Evolutionary conservation across 1,140 invertebrate species (phyloP).

Genomic region (Macrotrachela quadricornifera): DNA sequence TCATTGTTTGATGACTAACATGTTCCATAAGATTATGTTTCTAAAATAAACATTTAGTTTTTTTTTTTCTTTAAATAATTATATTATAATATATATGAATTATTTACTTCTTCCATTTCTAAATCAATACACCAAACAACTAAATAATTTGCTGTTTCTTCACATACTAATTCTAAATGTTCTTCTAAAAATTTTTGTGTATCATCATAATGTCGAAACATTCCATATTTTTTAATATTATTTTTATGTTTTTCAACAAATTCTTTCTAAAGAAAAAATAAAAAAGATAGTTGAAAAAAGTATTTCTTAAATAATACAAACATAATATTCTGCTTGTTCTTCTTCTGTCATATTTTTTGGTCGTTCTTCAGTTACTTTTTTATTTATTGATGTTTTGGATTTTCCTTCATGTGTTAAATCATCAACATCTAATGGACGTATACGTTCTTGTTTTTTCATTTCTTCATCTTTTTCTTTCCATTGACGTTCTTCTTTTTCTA

Average conservation of each 20-base stretch:
- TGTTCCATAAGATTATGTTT: conserved; percentile 82
- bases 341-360: conserved; percentile 8
- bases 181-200: conserved; percentile 57
- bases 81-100: no score
- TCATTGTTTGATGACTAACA: conserved; percentile 90
- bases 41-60: no score
- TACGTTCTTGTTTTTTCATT: no score
- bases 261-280: no score
- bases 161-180: conserved; percentile 60
- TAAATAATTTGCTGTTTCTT: conserved; percentile 90
- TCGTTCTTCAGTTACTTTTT: conserved; percentile 16
- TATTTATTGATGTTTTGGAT: neutral
- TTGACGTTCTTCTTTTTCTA: no score
- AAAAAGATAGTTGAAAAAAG: no score
- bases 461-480: no score
- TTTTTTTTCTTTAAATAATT: no score
- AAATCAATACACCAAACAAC: conserved; percentile 97
- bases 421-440: no score
- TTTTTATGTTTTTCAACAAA: conserved; percentile 7
- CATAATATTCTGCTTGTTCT: conserved; percentile 9
- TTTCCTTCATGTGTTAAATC: no score
- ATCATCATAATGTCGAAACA: conserved; percentile 74
- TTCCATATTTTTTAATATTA: conserved; percentile 49
- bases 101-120: conserved; percentile 69
- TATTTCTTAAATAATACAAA: no score